phyloP scores from a whole-genome alignment of 92 coral and sea anemone species.

The Actinernus sp. region DNA sequence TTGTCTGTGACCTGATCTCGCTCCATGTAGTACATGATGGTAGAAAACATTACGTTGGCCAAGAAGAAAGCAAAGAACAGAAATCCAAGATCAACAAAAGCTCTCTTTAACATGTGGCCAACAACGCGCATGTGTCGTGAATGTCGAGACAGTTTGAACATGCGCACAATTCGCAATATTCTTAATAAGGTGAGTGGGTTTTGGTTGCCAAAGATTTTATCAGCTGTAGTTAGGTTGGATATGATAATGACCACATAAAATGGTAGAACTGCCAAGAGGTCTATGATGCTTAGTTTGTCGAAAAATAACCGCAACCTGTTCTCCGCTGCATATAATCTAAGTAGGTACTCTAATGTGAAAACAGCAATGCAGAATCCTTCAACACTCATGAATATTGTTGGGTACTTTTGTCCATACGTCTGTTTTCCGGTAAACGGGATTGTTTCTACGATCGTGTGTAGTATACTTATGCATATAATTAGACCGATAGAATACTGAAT shows the following conservation, averaged over 20 bases:
- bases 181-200: slow-evolving; percentile 75
- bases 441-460: slow-evolving; percentile 72
- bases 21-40: slow-evolving; percentile 80
- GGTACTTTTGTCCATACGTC: slow-evolving; percentile 66
- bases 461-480: slow-evolving; percentile 75
- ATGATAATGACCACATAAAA: slow-evolving; percentile 73
- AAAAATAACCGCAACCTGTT: slow-evolving; percentile 50
- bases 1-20: slow-evolving; percentile 34
- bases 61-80: slow-evolving; percentile 85
- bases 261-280: slow-evolving; percentile 79
- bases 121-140: slow-evolving; percentile 86
- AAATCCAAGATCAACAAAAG: slow-evolving; percentile 88
- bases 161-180: slow-evolving; percentile 83
- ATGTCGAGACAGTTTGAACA: slow-evolving; percentile 88
- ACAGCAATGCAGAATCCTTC: slow-evolving; percentile 79
- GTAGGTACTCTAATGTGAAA: slow-evolving; percentile 81
- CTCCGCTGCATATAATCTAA: slow-evolving; percentile 80
- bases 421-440: slow-evolving; percentile 18
- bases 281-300: slow-evolving; percentile 79
- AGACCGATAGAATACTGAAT: slow-evolving; percentile 76
- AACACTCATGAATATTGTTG: slow-evolving; percentile 42
- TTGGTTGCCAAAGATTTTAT: slow-evolving; percentile 38
- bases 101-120: slow-evolving; percentile 77
- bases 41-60: slow-evolving; percentile 86
- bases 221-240: slow-evolving; percentile 26